Evolutionary conservation across 2,113 vertebrate species (phyloP), one percentile per base, ranked within the genome.

Genomic region (Crotophaga sulcirostris): DNA sequence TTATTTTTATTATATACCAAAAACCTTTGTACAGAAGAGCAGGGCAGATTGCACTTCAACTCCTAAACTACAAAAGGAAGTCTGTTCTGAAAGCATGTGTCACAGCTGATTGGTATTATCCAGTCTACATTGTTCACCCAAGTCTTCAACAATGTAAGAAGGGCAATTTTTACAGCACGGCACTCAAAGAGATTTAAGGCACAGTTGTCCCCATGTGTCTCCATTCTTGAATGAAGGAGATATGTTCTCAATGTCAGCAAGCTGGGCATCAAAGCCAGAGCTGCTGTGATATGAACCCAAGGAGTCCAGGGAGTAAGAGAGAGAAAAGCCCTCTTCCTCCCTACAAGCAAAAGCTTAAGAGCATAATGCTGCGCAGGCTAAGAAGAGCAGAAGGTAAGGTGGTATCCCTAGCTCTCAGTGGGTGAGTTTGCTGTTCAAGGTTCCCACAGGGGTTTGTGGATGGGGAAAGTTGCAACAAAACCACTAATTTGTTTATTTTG

Each of bases 1-100:
- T 94, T 96, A 87, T 89, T 92, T 90, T 92, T 64, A 76, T 82
- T 89, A 49, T 47, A 78, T 28, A 44, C 33, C 60, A 93, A 69
- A 84, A 84, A 75, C 36, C 49, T 87, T 82, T 29, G 59, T 54
- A 25, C n/a, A 60, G 80, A 58, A 84, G 51, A 94, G 70, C 21
- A 72, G 80, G n/a, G 36, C 44, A 90, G 31, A 28, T 54, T 33
- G 29, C 38, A 36, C 47, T 81, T 89, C 76, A 49, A 13, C 28
- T 68, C 64, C 54, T 56, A 34, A 58, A 42, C n/a, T 6, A n/a
- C 1, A 0, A 26, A 42, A 47, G 14, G 16, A 16, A 13, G 26
- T 55, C 1, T 2, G 1, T 21, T 38, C 17, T 14, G 55, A 42
- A 80, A 44, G 34, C 13, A 6, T 23, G 19, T 66, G 47, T n/a